These are phyloP conservation scores for Synchiropus splendidus DNA, from an alignment of 2,113 vertebrate species.

Conservation along the genomic window DNA sequence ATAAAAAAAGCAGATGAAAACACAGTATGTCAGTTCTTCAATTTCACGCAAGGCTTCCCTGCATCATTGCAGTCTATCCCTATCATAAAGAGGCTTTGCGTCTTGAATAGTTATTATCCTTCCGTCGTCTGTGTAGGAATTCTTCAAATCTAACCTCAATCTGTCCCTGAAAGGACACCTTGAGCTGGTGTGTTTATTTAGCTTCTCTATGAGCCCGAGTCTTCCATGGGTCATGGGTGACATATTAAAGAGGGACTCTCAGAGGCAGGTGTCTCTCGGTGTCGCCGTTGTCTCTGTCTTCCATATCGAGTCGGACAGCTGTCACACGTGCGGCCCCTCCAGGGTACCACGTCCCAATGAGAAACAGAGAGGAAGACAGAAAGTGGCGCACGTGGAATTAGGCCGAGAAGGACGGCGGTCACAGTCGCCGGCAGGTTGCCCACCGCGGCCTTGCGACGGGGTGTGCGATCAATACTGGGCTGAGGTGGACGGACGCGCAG, in stretches of 20 bases:
- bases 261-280: conserved; percentile 32
- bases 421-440: conserved; percentile 37
- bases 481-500: conserved; percentile 11
- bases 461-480: conserved; percentile 49
- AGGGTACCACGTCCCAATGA: conserved; percentile 16
- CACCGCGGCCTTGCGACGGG: conserved; percentile 20
- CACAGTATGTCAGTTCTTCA: conserved; percentile 66
- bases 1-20: conserved; percentile 45
- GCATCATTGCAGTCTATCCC: conserved; percentile 62
- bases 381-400: conserved; percentile 25
- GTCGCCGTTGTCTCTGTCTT: conserved; percentile 16
- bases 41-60: conserved; percentile 64
- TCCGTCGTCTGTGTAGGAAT: conserved; percentile 11
- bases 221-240: no score
- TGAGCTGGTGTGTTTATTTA: conserved; percentile 2
- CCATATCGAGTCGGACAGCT: conserved; percentile 30
- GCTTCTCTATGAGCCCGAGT: not conserved
- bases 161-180: conserved; percentile 14
- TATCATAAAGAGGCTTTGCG: conserved; percentile 57
- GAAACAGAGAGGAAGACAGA: conserved; percentile 28
- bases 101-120: conserved; percentile 62
- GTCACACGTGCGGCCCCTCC: conserved; percentile 38
- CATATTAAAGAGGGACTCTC: no score
- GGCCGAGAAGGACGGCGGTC: conserved; percentile 60
- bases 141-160: conserved; percentile 21